A percentile compares a stretch with the other conserved stretches of the same genome.
Evolutionary conservation across 2,888 invertebrate species (phyloP).

Genomic region (Leucophenga montana): DNA sequence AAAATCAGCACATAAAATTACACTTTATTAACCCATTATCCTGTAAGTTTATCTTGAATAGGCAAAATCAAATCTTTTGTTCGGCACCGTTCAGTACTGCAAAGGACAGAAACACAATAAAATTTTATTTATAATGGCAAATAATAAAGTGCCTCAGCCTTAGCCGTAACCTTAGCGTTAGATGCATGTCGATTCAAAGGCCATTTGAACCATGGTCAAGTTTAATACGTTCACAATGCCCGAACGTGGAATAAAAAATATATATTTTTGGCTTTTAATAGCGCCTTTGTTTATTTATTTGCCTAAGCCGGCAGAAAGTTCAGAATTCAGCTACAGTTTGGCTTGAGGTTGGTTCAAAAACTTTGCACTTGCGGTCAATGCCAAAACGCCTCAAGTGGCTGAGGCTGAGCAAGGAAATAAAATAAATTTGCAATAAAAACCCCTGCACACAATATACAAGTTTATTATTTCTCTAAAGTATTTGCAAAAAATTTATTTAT

Average conservation of each 20-base stretch:
- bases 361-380: background rate
- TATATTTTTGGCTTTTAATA: background rate
- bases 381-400: background rate
- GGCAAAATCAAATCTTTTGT: slow-evolving; percentile 11
- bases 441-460: too few relatives aligned
- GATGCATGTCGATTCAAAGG: background rate
- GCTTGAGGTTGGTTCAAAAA: background rate
- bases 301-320: background rate
- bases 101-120: slow-evolving; percentile 10
- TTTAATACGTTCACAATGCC: background rate
- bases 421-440: too few relatives aligned
- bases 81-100: background rate
- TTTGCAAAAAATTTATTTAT: background rate
- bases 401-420: too few relatives aligned
- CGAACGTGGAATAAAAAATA: background rate
- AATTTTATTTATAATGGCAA: slow-evolving; percentile 8
- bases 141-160: background rate
- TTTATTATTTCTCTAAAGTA: too few relatives aligned
- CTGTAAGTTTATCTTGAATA: background rate
- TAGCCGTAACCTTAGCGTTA: too few relatives aligned
- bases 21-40: slow-evolving; percentile 18
- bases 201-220: slow-evolving; percentile 9
- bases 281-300: background rate
- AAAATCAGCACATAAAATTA: slow-evolving; percentile 8
- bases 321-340: slow-evolving; percentile 1